Evolutionary conservation across 2,113 vertebrate species (phyloP), one percentile per base, ranked within the genome.

Genomic region (Sorex fumeus): DNA sequence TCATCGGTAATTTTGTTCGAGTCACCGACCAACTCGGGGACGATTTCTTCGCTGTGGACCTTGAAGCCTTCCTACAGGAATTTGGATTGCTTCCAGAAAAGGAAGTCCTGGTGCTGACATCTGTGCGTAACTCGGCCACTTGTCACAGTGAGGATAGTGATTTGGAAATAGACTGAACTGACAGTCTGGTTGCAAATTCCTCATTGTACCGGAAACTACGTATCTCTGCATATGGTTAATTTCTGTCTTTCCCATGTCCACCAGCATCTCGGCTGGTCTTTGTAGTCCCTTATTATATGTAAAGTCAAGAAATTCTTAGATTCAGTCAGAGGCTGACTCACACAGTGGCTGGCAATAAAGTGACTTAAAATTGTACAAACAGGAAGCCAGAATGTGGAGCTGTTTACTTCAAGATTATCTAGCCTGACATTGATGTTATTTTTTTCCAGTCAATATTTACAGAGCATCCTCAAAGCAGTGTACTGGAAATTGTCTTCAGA

Each of bases 1-100:
- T 99, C 96, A 98, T 99, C 0, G 99, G 99, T 19, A 99, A 99
- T 87, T 99, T 99, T n/a, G 98, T 99, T 92, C 98, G 99, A 9
- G 98, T 99, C 96, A 99, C 99, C 0, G 99, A 99, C 97, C 99
- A 99, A 96, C 98, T 99, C 0, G 99, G 99, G 3, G 98, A 99
- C 74, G 99, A 99, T 97, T 99, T 99, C 97, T 99, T 99, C 72
- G 99, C 99, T 2, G 99, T 99, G 16, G 99, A 99, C 85, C 96
- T 99, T 94, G 99, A 99, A 97, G 99, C 98, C 7, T 98, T 99
- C 91, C 98, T 99, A 91, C 99, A 99, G 95, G 99, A 99, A 57
- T 99, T 98, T 85, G 98, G 99, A 76, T 97, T 99, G 96, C 98
- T 99, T 87, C 99, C 99, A 0, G 99, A 99, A 91, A 99, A 99